phyloP scores from a whole-genome alignment of 2,113 vertebrate species.

The Hippopotamus amphibius region DNA sequence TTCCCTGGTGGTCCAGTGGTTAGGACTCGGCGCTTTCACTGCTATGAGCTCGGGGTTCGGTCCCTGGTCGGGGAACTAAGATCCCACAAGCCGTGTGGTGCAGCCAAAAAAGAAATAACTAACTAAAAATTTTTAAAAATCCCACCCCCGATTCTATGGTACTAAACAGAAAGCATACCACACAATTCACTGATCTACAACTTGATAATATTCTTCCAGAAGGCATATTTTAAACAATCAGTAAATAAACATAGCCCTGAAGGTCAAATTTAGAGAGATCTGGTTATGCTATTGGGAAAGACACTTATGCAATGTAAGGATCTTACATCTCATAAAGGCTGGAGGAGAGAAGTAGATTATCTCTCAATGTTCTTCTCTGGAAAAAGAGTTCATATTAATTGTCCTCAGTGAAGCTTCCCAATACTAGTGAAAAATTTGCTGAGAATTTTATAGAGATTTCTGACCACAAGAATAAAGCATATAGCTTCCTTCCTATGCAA shows the following conservation, averaged over 20 bases:
- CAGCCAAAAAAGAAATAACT: background rate
- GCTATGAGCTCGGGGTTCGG: background rate
- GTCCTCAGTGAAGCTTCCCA: background rate
- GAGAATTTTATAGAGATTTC: slow-evolving; percentile 23
- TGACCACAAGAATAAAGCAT: background rate
- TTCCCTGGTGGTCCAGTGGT: background rate
- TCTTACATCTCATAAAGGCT: background rate
- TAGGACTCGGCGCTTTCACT: background rate
- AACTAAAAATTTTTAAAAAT: background rate
- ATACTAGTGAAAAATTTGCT: background rate
- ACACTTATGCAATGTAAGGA: background rate
- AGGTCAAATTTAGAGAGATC: background rate
- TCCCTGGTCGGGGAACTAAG: background rate
- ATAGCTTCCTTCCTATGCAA: background rate
- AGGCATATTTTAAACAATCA: background rate
- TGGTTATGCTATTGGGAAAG: background rate
- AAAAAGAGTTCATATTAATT: background rate
- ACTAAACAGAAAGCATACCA: background rate
- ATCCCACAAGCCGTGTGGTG: background rate
- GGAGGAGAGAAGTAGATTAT: background rate
- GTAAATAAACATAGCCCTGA: background rate
- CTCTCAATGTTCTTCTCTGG: background rate
- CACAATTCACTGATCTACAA: background rate
- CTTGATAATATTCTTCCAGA: background rate
- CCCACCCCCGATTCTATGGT: background rate